phyloP scores from a whole-genome alignment of 2,113 vertebrate species.

The Saiga tatarica region DNA sequence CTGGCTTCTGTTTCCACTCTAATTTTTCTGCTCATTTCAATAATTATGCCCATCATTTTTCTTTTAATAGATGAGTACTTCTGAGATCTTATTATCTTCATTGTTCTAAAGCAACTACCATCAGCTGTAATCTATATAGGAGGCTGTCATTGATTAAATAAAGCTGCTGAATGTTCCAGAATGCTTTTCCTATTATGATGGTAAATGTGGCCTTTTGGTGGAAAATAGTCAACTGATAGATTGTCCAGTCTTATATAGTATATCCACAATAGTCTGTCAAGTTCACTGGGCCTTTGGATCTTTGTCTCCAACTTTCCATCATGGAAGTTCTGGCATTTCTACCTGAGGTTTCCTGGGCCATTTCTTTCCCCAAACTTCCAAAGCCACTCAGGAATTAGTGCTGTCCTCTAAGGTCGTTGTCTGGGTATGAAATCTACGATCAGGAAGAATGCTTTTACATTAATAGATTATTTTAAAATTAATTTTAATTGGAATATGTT shows the following conservation, averaged over 20 bases:
- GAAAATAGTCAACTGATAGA: neutral
- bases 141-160: neutral
- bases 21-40: neutral
- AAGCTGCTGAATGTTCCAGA: neutral
- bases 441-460: neutral
- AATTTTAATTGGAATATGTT: neutral
- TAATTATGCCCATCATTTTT: neutral
- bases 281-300: neutral
- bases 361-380: neutral
- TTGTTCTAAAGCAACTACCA: neutral
- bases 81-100: neutral
- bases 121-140: neutral
- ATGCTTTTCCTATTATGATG: neutral
- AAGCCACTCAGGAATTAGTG: neutral
- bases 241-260: neutral
- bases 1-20: neutral
- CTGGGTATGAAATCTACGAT: neutral
- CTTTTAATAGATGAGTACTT: neutral
- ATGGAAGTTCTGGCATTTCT: neutral
- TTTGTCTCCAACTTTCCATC: neutral
- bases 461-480: neutral
- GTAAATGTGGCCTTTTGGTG: neutral
- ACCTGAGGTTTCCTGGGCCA: neutral
- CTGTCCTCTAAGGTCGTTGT: neutral
- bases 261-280: neutral